These are phyloP conservation scores for Phragmatobia fuliginosa DNA, from an alignment of 2,888 invertebrate species.

Conservation along the genomic window DNA sequence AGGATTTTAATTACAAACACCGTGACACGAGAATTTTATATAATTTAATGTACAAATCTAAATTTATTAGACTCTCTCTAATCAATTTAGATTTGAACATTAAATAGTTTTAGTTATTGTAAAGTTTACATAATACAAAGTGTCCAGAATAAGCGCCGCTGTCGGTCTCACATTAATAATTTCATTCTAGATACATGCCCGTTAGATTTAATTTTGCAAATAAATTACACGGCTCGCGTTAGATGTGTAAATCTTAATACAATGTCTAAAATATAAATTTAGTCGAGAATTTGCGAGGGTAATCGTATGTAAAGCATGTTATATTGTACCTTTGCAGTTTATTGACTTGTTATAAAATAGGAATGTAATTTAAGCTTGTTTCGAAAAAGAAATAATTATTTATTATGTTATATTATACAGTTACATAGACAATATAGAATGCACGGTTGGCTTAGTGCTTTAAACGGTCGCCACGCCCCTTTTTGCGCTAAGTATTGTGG, in stretches of 20 bases:
- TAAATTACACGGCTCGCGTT: conserved; percentile 36
- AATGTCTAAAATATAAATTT: conserved; percentile 28
- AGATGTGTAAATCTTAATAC: conserved; percentile 39
- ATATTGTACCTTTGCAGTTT: neutral
- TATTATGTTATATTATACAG: too few species aligned
- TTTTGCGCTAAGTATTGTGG: too few species aligned
- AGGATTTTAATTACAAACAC: too few species aligned
- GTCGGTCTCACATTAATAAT: conserved; percentile 49
- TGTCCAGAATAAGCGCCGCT: conserved; percentile 10
- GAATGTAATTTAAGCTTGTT: neutral
- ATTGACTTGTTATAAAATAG: conserved; percentile 3
- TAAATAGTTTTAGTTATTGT: too few species aligned
- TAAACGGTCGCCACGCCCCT: too few species aligned
- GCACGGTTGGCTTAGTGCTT: too few species aligned
- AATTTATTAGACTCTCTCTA: too few species aligned
- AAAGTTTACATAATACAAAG: neutral
- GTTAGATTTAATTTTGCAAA: conserved; percentile 48
- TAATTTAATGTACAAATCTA: too few species aligned
- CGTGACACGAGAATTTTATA: too few species aligned
- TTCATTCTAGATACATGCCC: conserved; percentile 44
- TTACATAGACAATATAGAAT: too few species aligned
- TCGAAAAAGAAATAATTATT: neutral
- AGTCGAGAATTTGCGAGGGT: conserved; percentile 12
- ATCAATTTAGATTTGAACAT: too few species aligned
- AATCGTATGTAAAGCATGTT: conserved; percentile 4